Conservation (phyloP, 2,888 invertebrate genomes). For the Amorpha juglandis region DNA sequence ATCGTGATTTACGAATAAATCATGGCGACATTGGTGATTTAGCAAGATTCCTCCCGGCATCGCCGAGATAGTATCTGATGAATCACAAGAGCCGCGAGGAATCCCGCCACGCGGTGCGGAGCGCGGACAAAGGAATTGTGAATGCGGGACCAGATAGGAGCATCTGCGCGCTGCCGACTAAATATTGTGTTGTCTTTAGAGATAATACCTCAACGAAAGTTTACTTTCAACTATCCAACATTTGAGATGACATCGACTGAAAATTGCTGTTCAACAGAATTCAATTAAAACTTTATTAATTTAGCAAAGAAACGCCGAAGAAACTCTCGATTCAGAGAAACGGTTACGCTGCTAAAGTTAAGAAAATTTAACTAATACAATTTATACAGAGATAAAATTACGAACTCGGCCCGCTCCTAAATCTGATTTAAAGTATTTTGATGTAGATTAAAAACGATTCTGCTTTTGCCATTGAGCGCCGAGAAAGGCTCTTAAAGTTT, state of each 20-base stretch:
- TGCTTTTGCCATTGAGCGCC: slow-evolving; percentile 21
- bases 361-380: slow-evolving; percentile 74
- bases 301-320: slow-evolving; percentile 71
- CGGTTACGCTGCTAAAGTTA: slow-evolving; percentile 68
- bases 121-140: slow-evolving; percentile 54
- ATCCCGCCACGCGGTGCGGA: slow-evolving; percentile 47
- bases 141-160: slow-evolving; percentile 47
- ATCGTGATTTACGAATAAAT: slow-evolving; percentile 45
- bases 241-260: slow-evolving; percentile 59
- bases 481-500: slow-evolving; percentile 10
- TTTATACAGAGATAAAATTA: slow-evolving; percentile 71
- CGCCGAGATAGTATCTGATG: slow-evolving; percentile 58
- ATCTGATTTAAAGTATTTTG: slow-evolving; percentile 26
- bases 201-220: slow-evolving; percentile 30
- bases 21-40: slow-evolving; percentile 49
- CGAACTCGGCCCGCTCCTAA: slow-evolving; percentile 40
- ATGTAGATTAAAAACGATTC: slow-evolving; percentile 23
- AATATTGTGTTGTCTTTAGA: slow-evolving; percentile 36
- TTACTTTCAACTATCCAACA: slow-evolving; percentile 45
- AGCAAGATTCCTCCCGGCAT: slow-evolving; percentile 54
- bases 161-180: slow-evolving; percentile 27
- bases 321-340: slow-evolving; percentile 67
- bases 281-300: slow-evolving; percentile 83
- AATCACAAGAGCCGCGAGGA: slow-evolving; percentile 54
- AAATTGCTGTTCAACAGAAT: slow-evolving; percentile 72